These are phyloP conservation scores for Sus scrofa DNA, from an alignment of 2,113 vertebrate genomes.

Conservation along the genomic window T2T-Sscrofa CM000824.6:208015501-208016000, in stretches of 20 bases:
- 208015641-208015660: background rate
- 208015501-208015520: background rate
- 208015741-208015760: background rate
- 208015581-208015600: background rate
- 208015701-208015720: background rate
- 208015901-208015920: no score
- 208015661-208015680: background rate
- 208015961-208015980: no score
- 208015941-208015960: no score
- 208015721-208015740: background rate
- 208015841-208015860: background rate
- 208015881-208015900: background rate
- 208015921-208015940: no score
- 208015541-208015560: background rate
- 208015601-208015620: background rate
- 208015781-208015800: background rate
- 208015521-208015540: background rate
- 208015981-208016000: no score
- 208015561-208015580: background rate
- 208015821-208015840: background rate
- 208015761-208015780: background rate
- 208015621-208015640: background rate
- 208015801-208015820: background rate
- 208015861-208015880: background rate
- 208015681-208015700: conserved; percentile 21